These are phyloP conservation scores for Vanessa atalanta DNA, from an alignment of 1,140 invertebrate species.

Conservation along the genomic window DNA sequence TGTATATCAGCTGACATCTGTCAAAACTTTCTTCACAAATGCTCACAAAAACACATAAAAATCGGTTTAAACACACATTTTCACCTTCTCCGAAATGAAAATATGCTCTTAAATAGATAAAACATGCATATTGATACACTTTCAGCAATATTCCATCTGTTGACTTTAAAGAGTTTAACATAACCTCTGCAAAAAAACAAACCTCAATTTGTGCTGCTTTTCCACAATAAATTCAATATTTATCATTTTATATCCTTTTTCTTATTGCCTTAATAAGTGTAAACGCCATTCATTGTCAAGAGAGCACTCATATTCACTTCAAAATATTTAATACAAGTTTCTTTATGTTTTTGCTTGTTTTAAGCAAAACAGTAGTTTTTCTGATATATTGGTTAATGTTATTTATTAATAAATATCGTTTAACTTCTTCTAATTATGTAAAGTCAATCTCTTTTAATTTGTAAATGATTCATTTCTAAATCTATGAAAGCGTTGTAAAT, in stretches of 20 bases:
- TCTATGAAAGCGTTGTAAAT: too few species aligned
- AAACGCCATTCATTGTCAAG: background rate
- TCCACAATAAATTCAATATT: background rate
- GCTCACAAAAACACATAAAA: conserved; percentile 69
- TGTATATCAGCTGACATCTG: conserved; percentile 66
- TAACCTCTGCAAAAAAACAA: conserved; percentile 56
- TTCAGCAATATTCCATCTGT: conserved; percentile 71
- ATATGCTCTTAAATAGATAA: conserved; percentile 47
- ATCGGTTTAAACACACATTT: conserved; percentile 51
- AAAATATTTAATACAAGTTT: background rate
- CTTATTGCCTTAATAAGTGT: background rate
- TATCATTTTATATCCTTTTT: background rate
- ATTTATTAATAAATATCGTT: too few species aligned
- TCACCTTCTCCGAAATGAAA: conserved; percentile 34
- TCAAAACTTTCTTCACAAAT: conserved; percentile 78
- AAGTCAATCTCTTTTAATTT: too few species aligned
- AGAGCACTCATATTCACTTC: background rate
- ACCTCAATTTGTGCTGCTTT: conserved; percentile 14
- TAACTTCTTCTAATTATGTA: too few species aligned
- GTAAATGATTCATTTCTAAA: too few species aligned
- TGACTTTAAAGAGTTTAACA: conserved; percentile 39
- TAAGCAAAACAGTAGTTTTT: too few species aligned
- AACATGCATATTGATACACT: conserved; percentile 51
- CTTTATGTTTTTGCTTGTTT: background rate
- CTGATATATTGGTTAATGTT: too few species aligned